Evolutionary conservation across 1,140 invertebrate species (phyloP).

Genomic region (Leptestheria dahalacensis): DNA sequence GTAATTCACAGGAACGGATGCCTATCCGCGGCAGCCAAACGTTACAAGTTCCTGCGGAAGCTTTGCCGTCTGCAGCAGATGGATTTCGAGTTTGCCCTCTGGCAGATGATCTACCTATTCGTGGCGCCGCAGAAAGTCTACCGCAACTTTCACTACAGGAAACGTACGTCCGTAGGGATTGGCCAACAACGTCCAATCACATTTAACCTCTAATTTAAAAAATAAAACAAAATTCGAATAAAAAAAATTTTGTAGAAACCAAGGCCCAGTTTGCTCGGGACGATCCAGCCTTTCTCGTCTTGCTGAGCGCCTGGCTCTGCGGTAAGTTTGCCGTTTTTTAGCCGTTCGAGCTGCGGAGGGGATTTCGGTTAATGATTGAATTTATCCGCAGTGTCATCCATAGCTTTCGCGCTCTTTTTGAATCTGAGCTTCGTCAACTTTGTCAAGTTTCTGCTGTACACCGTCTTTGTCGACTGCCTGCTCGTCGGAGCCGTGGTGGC

Average conservation of each 20-base stretch:
- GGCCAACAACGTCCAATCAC: neutral
- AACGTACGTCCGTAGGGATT: conserved; percentile 60
- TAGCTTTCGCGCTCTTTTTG: conserved; percentile 74
- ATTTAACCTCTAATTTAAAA: too few relatives aligned
- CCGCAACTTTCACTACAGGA: conserved; percentile 94
- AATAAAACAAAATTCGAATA: too few relatives aligned
- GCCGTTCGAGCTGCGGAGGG: conserved; percentile 16
- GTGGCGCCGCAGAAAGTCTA: conserved; percentile 93
- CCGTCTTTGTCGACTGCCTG: conserved; percentile 89
- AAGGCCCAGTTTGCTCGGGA: conserved; percentile 98
- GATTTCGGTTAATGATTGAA: neutral
- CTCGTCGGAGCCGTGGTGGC: conserved; percentile 72
- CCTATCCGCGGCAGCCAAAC: conserved; percentile 73
- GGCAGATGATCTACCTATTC: conserved; percentile 98
- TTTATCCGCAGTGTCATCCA: conserved; percentile 58
- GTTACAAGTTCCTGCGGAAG: conserved; percentile 80
- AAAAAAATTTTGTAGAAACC: conserved; percentile 69
- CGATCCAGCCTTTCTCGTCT: conserved; percentile 94
- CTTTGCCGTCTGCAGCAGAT: conserved; percentile 91
- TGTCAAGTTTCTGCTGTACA: conserved; percentile 75
- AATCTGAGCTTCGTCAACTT: conserved; percentile 57
- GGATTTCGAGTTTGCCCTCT: conserved; percentile 98
- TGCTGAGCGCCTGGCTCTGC: conserved; percentile 72
- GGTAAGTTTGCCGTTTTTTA: too few relatives aligned
- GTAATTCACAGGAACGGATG: conserved; percentile 40